Conservation (phyloP, 2,113 vertebrate species). For the Recurvirostra avosetta region DNA sequence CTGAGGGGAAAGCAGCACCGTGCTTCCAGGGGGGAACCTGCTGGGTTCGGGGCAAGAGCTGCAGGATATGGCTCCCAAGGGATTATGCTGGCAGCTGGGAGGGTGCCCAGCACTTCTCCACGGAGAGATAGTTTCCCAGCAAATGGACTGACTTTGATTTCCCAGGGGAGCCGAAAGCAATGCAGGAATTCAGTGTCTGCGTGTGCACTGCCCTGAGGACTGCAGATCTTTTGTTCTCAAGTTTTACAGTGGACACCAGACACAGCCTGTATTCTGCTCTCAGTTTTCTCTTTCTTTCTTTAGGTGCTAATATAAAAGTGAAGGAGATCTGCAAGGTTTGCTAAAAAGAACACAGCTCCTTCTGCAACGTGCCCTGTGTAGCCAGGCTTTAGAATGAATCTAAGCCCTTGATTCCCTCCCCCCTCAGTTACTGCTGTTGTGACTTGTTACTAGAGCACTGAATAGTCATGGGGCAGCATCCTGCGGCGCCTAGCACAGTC, state of each 20-base stretch:
- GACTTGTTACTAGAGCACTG: not conserved
- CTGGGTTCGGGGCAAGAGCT: not conserved
- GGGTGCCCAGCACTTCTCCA: not conserved
- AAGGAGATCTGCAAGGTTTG: not conserved
- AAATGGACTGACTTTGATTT: not conserved
- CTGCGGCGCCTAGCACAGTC: rapidly evolving
- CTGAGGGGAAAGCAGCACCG: not conserved
- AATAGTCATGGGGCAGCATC: not conserved
- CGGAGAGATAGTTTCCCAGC: not conserved
- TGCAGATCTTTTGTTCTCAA: conserved; percentile 62
- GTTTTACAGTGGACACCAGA: conserved; percentile 33
- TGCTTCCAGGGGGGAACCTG: not conserved
- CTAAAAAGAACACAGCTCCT: not conserved
- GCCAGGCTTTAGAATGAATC: not conserved
- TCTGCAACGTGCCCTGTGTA: not conserved
- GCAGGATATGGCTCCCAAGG: not conserved
- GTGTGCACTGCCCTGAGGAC: not conserved
- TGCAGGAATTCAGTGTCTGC: conserved; percentile 23
- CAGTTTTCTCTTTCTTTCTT: conserved; percentile 26
- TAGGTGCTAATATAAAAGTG: not conserved
- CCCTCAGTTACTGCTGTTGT: not conserved
- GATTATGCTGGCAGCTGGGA: not conserved
- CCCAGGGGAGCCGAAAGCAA: not conserved
- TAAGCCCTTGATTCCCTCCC: not conserved
- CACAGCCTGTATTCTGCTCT: conserved; percentile 19